Base-by-base conservation (phyloP, 23 tunicate species). In the Ascidia mentula region DNA sequence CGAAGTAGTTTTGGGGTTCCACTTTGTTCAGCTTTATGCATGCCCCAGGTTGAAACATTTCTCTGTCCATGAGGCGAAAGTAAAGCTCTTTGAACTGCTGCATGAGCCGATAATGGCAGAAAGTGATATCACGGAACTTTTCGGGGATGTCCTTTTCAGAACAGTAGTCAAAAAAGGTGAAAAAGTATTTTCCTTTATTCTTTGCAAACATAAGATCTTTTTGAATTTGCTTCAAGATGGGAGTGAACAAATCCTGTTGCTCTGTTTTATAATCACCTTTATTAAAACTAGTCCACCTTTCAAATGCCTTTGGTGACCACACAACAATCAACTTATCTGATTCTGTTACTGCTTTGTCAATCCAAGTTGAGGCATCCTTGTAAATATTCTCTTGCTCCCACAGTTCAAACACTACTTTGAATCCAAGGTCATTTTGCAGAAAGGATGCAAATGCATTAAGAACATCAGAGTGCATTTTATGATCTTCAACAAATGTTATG, bases 391-490 rank as follows among this genome's bases (percentile, higher is more conserved):
- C 36, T 31, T 35, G 40, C 40, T 70, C 65, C 31, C 78, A 78
- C 9, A 77, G 45, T 34, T 85, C 89, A 31, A 75, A 85, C 24
- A 70, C 30, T 17, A 90, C 96, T 26, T 80, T 71, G 37, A 90
- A 87, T 34, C 89, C 96, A 15, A 90, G 81, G 75, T 90, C 96
- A 4, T 76, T 69, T 33, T 84, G 84, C 24, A 90, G 88, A 76
- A 79, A 90, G 8, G 80, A 60, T 36, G 84, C 82, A 80, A 90
- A 90, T 39, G 70, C 59, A 2, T 72, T 40, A 1, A 90, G 42
- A 18, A 76, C 83, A 20, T 90, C 70, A n/a, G n/a, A 69, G 72
- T 90, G 96, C 34, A 69, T 46, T 36, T 59, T 31, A 46, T 84
- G 82, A 40, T 90, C 96, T 38, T 84, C 88, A 34, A 33, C 75